These are phyloP conservation scores for Rhinogobio ventralis DNA, from an alignment of 2,797 vertebrate genomes.

Conservation along the genomic window DNA sequence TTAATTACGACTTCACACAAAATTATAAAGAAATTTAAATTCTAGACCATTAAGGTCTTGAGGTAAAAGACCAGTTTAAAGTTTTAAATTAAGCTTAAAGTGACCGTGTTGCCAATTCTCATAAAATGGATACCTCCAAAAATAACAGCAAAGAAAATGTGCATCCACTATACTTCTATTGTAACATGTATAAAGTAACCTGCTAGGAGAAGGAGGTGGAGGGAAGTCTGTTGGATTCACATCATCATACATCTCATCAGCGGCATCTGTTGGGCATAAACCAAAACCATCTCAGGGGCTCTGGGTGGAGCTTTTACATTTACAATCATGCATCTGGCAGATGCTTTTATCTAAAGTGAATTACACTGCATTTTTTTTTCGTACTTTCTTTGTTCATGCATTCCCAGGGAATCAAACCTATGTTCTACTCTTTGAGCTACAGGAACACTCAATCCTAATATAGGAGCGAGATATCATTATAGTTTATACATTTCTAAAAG, in stretches of 20 bases:
- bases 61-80: not conserved
- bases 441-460: not conserved
- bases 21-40: not conserved
- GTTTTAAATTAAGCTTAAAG: not conserved
- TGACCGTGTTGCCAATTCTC: not conserved
- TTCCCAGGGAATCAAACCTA: not conserved
- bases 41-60: not conserved
- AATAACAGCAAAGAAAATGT: not conserved
- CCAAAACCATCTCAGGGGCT: not conserved
- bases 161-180: not conserved
- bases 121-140: not conserved
- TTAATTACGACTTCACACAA: not conserved
- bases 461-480: not conserved
- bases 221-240: slow-evolving; percentile 73
- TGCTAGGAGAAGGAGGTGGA: slow-evolving; percentile 53
- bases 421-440: not conserved
- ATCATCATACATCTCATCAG: slow-evolving; percentile 67
- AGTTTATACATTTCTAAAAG: not conserved
- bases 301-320: not conserved
- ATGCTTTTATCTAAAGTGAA: not conserved
- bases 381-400: not conserved
- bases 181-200: slow-evolving; percentile 57
- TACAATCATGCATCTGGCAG: not conserved
- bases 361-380: not conserved
- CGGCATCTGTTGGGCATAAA: not conserved